Conservation (phyloP, 2,888 invertebrate species). For the Platypus cylindrus region DNA sequence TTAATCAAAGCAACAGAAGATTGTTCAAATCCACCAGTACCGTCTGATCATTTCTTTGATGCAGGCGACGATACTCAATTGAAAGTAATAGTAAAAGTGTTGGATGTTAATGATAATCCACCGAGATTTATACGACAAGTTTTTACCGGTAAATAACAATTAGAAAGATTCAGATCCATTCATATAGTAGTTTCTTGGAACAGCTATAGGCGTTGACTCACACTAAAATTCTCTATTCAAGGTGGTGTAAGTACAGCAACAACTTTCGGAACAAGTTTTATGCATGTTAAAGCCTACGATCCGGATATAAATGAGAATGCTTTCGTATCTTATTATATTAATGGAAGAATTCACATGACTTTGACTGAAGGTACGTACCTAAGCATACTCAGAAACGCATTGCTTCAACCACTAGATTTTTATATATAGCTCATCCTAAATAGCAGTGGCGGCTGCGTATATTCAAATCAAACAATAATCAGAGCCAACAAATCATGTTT, state of each 20-base stretch:
- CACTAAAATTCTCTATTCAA: slow-evolving; percentile 2
- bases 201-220: too few species aligned
- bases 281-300: slow-evolving; percentile 69
- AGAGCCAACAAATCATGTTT: not conserved
- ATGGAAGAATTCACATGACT: slow-evolving; percentile 70
- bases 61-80: slow-evolving; percentile 55
- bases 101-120: slow-evolving; percentile 84
- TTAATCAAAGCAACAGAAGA: slow-evolving; percentile 75
- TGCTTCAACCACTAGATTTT: too few species aligned
- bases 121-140: slow-evolving; percentile 69
- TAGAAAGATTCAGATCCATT: too few species aligned
- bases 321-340: slow-evolving; percentile 59
- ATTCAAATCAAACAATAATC: too few species aligned
- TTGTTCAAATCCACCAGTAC: slow-evolving; percentile 48
- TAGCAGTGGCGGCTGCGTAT: too few species aligned
- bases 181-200: too few species aligned
- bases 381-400: too few species aligned
- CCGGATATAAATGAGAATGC: slow-evolving; percentile 65
- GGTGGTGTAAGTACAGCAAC: slow-evolving; percentile 87
- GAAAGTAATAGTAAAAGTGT: slow-evolving; percentile 54
- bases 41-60: slow-evolving; percentile 42
- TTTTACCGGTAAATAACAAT: slow-evolving; percentile 61
- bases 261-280: slow-evolving; percentile 78
- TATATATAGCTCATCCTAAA: too few species aligned
- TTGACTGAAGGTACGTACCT: slow-evolving; percentile 72